Base-by-base conservation (phyloP, 2,113 vertebrate species). In the Coryphaenoides rupestris region DNA sequence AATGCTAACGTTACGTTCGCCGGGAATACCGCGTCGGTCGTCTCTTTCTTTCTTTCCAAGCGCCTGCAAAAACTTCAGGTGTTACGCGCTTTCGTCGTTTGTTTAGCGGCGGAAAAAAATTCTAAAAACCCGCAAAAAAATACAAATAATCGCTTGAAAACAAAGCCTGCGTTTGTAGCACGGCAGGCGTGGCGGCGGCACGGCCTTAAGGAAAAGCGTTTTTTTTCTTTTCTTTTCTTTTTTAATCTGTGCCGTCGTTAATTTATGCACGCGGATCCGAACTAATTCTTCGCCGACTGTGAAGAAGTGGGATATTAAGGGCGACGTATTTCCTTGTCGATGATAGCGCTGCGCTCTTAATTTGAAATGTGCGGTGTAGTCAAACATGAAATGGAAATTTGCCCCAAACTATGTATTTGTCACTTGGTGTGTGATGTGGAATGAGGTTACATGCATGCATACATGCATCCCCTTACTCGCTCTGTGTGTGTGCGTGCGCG, bases 221-320 rank as follows among this genome's bases (percentile, higher is more conserved):
- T n/a, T n/a, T n/a, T n/a, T n/a, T n/a, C n/a, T n/a, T n/a, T n/a
- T n/a, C n/a, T n/a, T n/a, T n/a, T 13, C 40, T 87, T 81, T n/a
- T 85, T 86, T 80, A 78, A 86, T 86, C 77, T 63, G 80, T 76
- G 83, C 80, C 78, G 70, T 78, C 68, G 82, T 83, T 89, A 88
- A 90, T 91, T 87, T 89, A 88, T 89, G 88, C 87, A 70, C 68
- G n/a, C n/a, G 80, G 84, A 88, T 84, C 76, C 84, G 78, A 83
- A 87, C 84, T 84, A 85, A 87, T 86, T 89, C 88, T 89, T 85
- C 85, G 87, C 84, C 87, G 86, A 82, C 40, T 84, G 84, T 74
- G 75, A 80, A 84, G 81, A 76, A 52, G 19, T 68, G 69, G 81
- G 82, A 89, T 87, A 87, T 89, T 89, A 89, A 88, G 79, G n/a